Evolutionary conservation across 2,113 vertebrate species (phyloP), one percentile per base, ranked within the genome.

Genomic region (Galeopterus variegatus): DNA sequence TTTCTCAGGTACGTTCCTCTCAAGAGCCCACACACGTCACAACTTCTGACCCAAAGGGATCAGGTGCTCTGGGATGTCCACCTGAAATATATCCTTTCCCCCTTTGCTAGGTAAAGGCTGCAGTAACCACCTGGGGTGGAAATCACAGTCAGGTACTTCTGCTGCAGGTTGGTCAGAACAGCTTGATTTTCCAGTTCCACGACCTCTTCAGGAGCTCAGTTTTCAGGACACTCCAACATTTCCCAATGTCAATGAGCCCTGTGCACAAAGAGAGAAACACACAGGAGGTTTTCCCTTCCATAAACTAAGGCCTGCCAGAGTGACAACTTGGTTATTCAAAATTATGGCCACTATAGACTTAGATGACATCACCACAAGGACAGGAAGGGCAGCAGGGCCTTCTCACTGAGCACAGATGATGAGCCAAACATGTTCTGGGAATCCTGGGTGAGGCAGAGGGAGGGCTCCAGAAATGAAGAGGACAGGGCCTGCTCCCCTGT

Each of bases 101-200:
- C 41, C 41, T 41, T 41, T 41, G 41, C 41, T 41, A 41, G 41
- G 41, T 41, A 99, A 92, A 0, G 99, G 99, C 90, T 98, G 96
- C 95, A 98, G 98, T 31, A 99, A 96, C 99, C 99, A 99, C 31
- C 99, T 98, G 0, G 99, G 99, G 86, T 99, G 72, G 99, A 99
- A 96, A 99, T 94, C 21, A 90, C 96, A 9, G 99, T 99, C 98
- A 99, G 93, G 80, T 99, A 99, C 97, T 99, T 99, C 73, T 99
- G 97, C n/a, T 98, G 91, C 21, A 99, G 98, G 62, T 98, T 98
- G n/a, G 77, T 98, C 94, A 99, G 98, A 14, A 99, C 64, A 0
- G 99, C 99, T 33, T 98, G 98, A 11, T 90, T 98, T 98, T 99
- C 99, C 96, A 99, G 96, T 17, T 98, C 93, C 75, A 97, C 80